Base-by-base conservation (phyloP, 2,888 invertebrate genomes). In the Plebejus anna region DNA sequence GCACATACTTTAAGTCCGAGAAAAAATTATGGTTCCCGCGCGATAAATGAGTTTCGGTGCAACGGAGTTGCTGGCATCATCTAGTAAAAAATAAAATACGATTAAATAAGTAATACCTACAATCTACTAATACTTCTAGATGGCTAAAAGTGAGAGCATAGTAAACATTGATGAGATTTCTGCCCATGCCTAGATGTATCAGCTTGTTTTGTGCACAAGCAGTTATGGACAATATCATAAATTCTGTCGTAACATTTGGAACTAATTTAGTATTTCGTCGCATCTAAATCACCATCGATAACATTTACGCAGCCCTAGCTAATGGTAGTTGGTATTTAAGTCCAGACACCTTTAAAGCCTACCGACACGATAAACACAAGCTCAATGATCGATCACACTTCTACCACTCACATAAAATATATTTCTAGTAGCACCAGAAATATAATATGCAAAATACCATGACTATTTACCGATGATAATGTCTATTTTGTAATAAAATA, bases 401-500 rank as follows among this genome's bases (percentile, higher is more conserved):
- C 66, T 66, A 32, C 66, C 1, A 66, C 66, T 36, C 13, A 36
- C 32, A 6, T 66, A 66, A 1, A 28, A 66, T 36, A 13, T 66
- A 66, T 66, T 61, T 66, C 13, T 32, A 36, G 13, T 66, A 66
- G 32, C 66, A 16, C 66, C 4, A 66, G 32, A 32, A 66, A 32
- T 32, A 32, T 32, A 32, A 32, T 32, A 32, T 66, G 32, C 66
- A 32, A 32, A 66, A 3, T 22, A 66, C 22, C n/a, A 61, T 61
- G 59, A 59, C 1, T 9, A 28, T 61, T 61, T 61, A 61, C 61
- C 61, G 22, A 61, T 6, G 59, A 59, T 66, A 32, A 36, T 66
- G 66, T 66, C 13, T 66, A 66, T 66, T 66, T 36, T 66, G 66
- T 13, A 66, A 66, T 66, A 66, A 13, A 66, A 66, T 28, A 28